Percentiles rank a stretch among this genome's conserved stretches.
phyloP scores from a whole-genome alignment of 2,888 invertebrate genomes.

The Barypeithes pellucidus region DNA sequence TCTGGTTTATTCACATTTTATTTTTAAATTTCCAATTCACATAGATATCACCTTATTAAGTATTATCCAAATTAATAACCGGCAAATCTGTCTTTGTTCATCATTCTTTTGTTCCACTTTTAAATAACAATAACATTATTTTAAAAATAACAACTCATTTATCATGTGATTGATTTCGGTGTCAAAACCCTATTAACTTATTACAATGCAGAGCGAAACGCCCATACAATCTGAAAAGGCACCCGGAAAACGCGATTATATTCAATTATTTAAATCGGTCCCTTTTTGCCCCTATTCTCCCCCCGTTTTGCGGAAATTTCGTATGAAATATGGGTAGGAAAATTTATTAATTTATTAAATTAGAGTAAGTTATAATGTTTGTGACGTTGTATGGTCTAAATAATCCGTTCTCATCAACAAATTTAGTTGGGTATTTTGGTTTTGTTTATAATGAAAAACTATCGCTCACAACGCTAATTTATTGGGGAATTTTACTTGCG shows the following conservation, averaged over 20 bases:
- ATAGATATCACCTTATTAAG: not conserved
- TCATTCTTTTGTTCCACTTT: constrained; percentile 20
- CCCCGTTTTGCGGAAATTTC: constrained; percentile 1
- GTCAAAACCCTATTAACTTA: constrained; percentile 45
- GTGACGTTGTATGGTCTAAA: constrained; percentile 11
- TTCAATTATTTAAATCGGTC: constrained; percentile 41
- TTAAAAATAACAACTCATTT: constrained; percentile 31
- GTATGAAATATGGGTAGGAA: constrained; percentile 14
- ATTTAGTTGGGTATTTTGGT: not conserved
- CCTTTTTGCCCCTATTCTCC: constrained; percentile 25
- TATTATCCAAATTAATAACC: constrained; percentile 1
- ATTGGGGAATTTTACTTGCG: no score
- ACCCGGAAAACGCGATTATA: constrained; percentile 46
- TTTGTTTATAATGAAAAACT: not conserved
- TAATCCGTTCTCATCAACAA: constrained; percentile 9
- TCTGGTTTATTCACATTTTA: not conserved
- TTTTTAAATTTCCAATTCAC: not conserved
- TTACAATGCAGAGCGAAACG: constrained; percentile 33
- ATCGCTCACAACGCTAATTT: no score
- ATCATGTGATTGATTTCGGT: constrained; percentile 37
- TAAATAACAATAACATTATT: constrained; percentile 20
- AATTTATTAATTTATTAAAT: constrained; percentile 28
- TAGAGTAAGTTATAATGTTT: constrained; percentile 16
- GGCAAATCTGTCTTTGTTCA: constrained; percentile 16
- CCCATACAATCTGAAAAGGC: constrained; percentile 30